Percentiles rank a stretch among this genome's conserved stretches.
Evolutionary conservation across 2,113 vertebrate genomes (phyloP).

Genomic region (Scopus umbretta): DNA sequence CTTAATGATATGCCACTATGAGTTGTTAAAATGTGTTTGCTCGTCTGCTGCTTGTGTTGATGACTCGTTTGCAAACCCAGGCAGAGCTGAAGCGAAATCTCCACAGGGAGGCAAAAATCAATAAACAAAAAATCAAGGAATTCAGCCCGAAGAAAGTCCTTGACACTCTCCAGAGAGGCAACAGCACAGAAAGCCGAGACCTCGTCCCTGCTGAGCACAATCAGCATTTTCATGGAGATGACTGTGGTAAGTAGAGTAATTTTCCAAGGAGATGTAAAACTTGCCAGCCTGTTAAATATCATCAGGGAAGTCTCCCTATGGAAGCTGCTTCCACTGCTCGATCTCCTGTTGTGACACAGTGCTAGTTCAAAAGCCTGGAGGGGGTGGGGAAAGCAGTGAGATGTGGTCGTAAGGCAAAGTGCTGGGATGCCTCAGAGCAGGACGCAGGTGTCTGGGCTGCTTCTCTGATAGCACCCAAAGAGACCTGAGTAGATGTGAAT

Average conservation of each 20-base stretch:
- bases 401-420: not conserved
- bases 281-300: not conserved
- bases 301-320: not conserved
- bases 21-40: not conserved
- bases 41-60: not conserved
- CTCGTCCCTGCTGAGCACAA: slow-evolving; percentile 4
- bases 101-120: slow-evolving; percentile 56
- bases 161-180: not conserved
- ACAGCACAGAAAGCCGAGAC: not conserved
- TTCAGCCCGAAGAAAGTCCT: slow-evolving; percentile 16
- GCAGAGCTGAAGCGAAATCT: slow-evolving; percentile 62
- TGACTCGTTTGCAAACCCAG: slow-evolving; percentile 64
- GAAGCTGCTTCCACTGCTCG: not conserved
- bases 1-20: fast-evolving
- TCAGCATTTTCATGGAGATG: not conserved
- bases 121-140: slow-evolving; percentile 45
- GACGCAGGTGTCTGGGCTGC: not conserved
- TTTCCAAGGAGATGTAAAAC: not conserved
- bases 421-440: not conserved
- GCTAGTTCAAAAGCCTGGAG: not conserved
- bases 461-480: not conserved
- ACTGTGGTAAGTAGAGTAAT: slow-evolving; percentile 43
- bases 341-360: not conserved
- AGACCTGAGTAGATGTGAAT: not conserved
- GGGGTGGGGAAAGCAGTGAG: not conserved